A percentile compares a stretch with the other conserved stretches of the same genome.
phyloP scores from a whole-genome alignment of 2,888 invertebrate species.

The Macropis europaea region DNA sequence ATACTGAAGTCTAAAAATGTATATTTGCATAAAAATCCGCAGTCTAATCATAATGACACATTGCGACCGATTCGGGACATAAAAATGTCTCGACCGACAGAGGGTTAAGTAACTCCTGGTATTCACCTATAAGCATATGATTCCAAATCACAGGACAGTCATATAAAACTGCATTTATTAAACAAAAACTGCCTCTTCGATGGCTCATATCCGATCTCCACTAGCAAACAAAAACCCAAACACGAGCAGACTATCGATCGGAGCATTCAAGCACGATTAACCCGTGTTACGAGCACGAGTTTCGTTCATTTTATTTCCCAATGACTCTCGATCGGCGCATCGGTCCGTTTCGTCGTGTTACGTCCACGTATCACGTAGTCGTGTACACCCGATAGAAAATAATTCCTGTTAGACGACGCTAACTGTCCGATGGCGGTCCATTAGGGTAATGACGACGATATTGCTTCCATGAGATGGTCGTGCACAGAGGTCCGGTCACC shows the following conservation, averaged over 20 bases:
- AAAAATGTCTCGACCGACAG: no score
- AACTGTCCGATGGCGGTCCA: constrained; percentile 37
- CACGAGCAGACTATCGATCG: background rate
- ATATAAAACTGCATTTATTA: no score
- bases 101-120: no score
- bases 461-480: constrained; percentile 37
- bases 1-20: no score
- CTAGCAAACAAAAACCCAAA: no score
- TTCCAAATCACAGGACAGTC: no score
- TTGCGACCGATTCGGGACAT: no score
- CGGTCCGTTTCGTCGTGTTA: background rate
- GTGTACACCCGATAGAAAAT: constrained; percentile 24
- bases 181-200: no score
- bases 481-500: constrained; percentile 17
- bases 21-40: no score
- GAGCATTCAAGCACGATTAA: background rate
- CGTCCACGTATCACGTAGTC: background rate
- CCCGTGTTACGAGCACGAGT: background rate
- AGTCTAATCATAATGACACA: no score
- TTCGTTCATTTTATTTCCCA: background rate
- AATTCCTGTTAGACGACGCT: constrained; percentile 28
- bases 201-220: no score
- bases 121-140: no score
- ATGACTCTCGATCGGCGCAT: background rate
- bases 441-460: constrained; percentile 60